Evolutionary conservation across 1,140 invertebrate species (phyloP).

Genomic region (Ridgeia piscesae): DNA sequence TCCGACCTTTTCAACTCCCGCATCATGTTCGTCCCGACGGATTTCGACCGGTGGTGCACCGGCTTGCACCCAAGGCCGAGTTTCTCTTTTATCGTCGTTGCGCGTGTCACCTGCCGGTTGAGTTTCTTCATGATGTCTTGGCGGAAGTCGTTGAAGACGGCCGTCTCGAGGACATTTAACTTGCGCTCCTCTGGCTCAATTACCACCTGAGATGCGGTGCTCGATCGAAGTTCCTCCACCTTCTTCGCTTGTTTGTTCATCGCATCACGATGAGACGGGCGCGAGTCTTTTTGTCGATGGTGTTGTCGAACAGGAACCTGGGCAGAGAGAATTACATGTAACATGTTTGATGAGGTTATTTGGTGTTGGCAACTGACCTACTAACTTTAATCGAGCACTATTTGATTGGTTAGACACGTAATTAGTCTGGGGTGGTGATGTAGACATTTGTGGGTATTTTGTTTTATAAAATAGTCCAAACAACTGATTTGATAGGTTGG

Average conservation of each 20-base stretch:
- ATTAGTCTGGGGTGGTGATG: no score
- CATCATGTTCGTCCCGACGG: background rate
- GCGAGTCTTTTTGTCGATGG: constrained; percentile 82
- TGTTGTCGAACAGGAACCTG: constrained; percentile 81
- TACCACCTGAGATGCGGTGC: constrained; percentile 86
- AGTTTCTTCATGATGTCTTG: constrained; percentile 87
- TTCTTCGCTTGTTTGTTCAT: constrained; percentile 92
- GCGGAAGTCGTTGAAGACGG: constrained; percentile 79
- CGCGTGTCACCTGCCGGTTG: constrained; percentile 80
- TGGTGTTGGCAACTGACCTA: no score
- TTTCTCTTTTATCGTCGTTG: constrained; percentile 77
- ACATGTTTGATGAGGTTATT: background rate
- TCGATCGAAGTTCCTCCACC: constrained; percentile 84
- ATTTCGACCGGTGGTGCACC: constrained; percentile 3
- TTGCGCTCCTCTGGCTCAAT: constrained; percentile 88
- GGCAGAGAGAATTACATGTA: constrained; percentile 61
- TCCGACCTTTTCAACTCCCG: constrained; percentile 2
- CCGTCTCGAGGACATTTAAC: constrained; percentile 85
- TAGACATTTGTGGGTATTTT: no score
- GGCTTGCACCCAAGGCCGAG: constrained; percentile 68
- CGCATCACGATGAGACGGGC: constrained; percentile 94
- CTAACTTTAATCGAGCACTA: no score
- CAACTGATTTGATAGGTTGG: no score
- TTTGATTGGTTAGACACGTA: no score
- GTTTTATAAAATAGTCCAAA: no score